These are phyloP conservation scores for Oscheius sp. DNA, from an alignment of 2,888 invertebrate species.

Conservation along the genomic window DNA sequence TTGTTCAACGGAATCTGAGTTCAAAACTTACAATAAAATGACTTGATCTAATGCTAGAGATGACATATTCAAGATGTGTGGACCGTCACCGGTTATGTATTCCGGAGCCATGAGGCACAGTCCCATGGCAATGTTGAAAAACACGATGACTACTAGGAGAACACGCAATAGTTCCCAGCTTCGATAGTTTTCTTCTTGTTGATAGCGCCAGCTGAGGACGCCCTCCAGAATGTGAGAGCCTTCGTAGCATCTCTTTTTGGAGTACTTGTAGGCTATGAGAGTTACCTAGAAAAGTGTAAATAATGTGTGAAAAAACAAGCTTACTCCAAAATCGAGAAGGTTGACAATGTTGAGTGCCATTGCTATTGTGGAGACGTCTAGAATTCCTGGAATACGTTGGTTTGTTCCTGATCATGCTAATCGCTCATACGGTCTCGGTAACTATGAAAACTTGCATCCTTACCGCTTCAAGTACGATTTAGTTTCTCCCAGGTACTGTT, in stretches of 20 bases:
- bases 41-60: conserved; percentile 8
- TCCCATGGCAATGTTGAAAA: conserved; percentile 18
- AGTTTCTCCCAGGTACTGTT: no score
- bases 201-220: conserved; percentile 27
- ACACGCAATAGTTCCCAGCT: conserved; percentile 20
- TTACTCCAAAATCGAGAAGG: conserved; percentile 1
- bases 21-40: conserved; percentile 13
- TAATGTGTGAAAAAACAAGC: not conserved
- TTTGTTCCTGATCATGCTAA: no score
- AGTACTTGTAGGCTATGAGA: conserved; percentile 9
- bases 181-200: conserved; percentile 24
- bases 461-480: no score
- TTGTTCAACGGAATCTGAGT: not conserved
- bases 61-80: not conserved
- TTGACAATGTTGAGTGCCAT: conserved; percentile 4
- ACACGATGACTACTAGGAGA: conserved; percentile 3
- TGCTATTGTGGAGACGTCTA: conserved; percentile 2
- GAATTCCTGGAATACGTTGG: not conserved
- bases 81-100: not conserved
- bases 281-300: conserved; percentile 4
- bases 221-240: conserved; percentile 15
- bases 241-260: not conserved
- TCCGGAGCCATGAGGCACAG: not conserved
- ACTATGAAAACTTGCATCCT: no score
- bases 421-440: no score